A percentile compares a stretch with the other conserved stretches of the same genome.
Conservation (phyloP, 2,797 vertebrate species). For the Ciconia nigra region DNA sequence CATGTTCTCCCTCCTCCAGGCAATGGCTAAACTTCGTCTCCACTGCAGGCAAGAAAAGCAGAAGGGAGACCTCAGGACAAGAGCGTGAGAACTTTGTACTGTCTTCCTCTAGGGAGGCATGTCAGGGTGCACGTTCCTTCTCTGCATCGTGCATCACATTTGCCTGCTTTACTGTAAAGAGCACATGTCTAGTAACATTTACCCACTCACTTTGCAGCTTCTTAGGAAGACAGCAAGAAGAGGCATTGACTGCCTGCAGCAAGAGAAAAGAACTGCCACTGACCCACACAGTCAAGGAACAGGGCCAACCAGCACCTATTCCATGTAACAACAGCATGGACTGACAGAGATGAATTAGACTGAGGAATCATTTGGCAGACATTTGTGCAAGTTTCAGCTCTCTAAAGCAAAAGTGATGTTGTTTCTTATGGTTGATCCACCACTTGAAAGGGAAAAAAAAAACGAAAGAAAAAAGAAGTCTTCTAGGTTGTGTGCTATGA, state of each 20-base stretch:
- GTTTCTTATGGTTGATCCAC: not conserved
- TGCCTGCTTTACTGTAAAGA: not conserved
- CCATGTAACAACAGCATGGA: not conserved
- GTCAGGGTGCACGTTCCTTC: not conserved
- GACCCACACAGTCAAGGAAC: not conserved
- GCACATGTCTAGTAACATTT: not conserved
- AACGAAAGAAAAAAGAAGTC: not conserved
- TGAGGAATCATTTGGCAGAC: not conserved
- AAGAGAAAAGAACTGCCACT: not conserved
- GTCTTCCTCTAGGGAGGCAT: not conserved
- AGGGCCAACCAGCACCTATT: not conserved
- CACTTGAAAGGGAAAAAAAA: not conserved
- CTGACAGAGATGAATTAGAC: not conserved
- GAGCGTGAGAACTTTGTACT: not conserved
- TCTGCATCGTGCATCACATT: not conserved
- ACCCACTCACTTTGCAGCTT: not conserved
- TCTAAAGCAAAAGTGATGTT: not conserved
- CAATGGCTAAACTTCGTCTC: not conserved
- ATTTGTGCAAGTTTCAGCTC: not conserved
- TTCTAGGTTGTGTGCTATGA: not conserved
- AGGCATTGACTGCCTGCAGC: not conserved
- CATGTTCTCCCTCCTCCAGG: not conserved
- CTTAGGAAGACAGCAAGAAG: not conserved
- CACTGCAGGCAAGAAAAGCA: not conserved
- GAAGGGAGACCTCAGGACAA: not conserved